Percentiles rank a stretch among this genome's conserved stretches.
phyloP scores from a whole-genome alignment of 2,888 invertebrate species.

The Rhagonycha fulva region DNA sequence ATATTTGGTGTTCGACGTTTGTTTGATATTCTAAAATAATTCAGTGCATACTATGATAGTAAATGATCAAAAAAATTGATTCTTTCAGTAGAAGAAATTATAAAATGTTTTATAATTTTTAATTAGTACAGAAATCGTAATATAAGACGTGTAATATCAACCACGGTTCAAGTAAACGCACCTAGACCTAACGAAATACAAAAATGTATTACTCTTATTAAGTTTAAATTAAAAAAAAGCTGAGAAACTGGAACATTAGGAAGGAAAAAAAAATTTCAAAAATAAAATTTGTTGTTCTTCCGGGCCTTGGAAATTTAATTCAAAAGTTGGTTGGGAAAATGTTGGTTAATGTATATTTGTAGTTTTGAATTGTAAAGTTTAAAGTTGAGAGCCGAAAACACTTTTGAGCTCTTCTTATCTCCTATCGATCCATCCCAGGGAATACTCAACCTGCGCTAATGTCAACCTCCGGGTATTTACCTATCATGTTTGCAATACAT shows the following conservation, averaged over 20 bases:
- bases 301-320: background rate
- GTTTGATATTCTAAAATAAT: background rate
- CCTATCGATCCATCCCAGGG: slow-evolving; percentile 25
- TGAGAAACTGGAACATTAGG: background rate
- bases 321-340: background rate
- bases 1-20: background rate
- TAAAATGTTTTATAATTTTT: too few species aligned
- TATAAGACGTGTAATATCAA: too few species aligned
- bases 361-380: slow-evolving; percentile 7
- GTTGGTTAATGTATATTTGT: slow-evolving; percentile 9
- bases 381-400: slow-evolving; percentile 14
- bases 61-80: too few species aligned
- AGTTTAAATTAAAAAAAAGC: too few species aligned
- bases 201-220: too few species aligned
- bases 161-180: too few species aligned
- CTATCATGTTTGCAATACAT: slow-evolving; percentile 7
- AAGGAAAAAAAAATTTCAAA: background rate
- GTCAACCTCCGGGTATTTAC: slow-evolving; percentile 12
- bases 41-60: background rate
- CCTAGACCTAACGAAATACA: too few species aligned
- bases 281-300: background rate
- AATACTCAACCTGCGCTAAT: slow-evolving; percentile 19
- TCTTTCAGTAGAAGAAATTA: too few species aligned
- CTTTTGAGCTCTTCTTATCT: slow-evolving; percentile 27
- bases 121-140: too few species aligned